These are phyloP conservation scores for Malurus cyaneus DNA, from an alignment of 2,113 vertebrate species.

Conservation along the genomic window DNA sequence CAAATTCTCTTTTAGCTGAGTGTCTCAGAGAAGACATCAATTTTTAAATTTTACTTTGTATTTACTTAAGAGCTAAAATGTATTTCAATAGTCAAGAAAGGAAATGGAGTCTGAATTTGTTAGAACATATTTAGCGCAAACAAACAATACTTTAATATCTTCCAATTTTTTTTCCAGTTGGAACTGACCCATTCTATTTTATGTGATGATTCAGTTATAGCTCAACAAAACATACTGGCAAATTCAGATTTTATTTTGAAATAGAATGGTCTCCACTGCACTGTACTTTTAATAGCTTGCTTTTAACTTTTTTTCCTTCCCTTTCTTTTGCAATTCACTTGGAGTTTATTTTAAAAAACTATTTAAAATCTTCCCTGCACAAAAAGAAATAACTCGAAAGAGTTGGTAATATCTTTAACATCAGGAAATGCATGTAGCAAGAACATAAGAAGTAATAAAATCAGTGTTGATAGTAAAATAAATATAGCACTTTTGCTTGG, in stretches of 20 bases:
- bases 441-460: constrained; percentile 74
- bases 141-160: constrained; percentile 65
- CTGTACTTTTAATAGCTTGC: neutral
- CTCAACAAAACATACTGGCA: neutral
- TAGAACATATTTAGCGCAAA: constrained; percentile 59
- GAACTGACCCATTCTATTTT: neutral
- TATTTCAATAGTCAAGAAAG: constrained; percentile 49
- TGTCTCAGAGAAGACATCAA: neutral
- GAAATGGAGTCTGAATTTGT: constrained; percentile 28
- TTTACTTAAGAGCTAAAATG: constrained; percentile 53
- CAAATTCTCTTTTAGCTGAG: neutral
- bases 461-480: constrained; percentile 71
- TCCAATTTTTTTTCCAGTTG: constrained; percentile 16
- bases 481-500: constrained; percentile 73
- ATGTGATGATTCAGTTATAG: neutral
- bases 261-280: neutral
- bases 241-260: neutral
- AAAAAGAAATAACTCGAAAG: neutral
- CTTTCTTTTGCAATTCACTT: neutral
- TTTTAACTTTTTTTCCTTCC: neutral
- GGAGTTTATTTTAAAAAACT: too few species aligned
- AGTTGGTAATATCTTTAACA: constrained; percentile 43
- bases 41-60: neutral
- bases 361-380: neutral
- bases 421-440: constrained; percentile 74